Evolutionary conservation across 2,888 invertebrate genomes (phyloP).

Genomic region (Steromphala cineraria): DNA sequence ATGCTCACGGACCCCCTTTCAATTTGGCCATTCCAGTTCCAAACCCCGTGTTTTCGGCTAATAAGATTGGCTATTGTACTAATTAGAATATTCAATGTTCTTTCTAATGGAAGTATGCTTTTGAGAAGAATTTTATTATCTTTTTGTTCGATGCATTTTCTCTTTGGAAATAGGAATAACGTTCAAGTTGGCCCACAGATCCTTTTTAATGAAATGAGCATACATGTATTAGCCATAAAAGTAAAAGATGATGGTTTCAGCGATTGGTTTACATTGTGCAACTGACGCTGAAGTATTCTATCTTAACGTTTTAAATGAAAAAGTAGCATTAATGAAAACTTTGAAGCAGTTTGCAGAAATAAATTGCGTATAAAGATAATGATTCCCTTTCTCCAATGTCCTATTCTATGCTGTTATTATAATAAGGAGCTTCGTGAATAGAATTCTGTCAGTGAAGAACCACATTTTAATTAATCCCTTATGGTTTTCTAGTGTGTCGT

Average conservation of each 20-base stretch:
- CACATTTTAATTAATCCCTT: too few species aligned
- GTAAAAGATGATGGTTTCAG: neutral
- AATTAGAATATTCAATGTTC: conserved; percentile 10
- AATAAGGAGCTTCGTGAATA: too few species aligned
- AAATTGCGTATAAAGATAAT: neutral
- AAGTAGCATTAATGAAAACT: neutral
- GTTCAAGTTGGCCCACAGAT: neutral
- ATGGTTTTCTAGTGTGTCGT: too few species aligned
- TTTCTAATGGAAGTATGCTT: neutral
- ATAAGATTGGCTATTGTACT: neutral
- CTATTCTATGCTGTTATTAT: too few species aligned
- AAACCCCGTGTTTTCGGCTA: neutral
- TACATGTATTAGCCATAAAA: neutral
- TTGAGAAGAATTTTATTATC: neutral
- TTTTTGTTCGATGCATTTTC: neutral
- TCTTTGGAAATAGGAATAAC: neutral
- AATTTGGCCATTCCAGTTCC: neutral
- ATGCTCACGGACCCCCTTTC: neutral
- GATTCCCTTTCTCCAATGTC: neutral
- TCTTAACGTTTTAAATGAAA: neutral
- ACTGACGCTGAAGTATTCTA: neutral
- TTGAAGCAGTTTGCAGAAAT: neutral
- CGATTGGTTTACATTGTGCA: neutral
- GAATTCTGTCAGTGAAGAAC: too few species aligned
- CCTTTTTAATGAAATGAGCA: neutral